Base-by-base conservation (phyloP, 1,140 invertebrate species). In the Aricia agestis region DNA sequence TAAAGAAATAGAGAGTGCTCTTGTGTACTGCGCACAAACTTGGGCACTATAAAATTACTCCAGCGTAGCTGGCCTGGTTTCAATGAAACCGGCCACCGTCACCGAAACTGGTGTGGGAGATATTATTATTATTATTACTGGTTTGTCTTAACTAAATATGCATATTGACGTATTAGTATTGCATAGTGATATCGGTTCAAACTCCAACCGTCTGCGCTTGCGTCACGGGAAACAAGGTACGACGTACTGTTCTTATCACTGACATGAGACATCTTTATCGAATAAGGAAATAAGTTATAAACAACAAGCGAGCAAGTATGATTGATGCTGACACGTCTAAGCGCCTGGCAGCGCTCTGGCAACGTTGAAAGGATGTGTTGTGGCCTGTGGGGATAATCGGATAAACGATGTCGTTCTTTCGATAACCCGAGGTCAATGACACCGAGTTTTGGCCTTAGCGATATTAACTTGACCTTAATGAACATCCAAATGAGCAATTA, bases 391-490 rank as follows among this genome's bases (percentile, higher is more conserved):
- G 82, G 84, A 85, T 86, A 87, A 87, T 87, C 85, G 82, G 85
- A 87, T 88, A 80, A 90, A 86, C 76, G 84, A 87, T 88, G 84
- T 87, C 83, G 79, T 89, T 88, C 83, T 88, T 79, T 84, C 81
- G 74, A 36, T 36, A 36, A 9, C 52, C 73, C 72, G 78, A 75
- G 83, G 86, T 90, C 87, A 83, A 78, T 85, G 84, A 71, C 78
- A 82, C 58, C n/a, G 18, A 17, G 58, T 17, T 59, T 59, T n/a
- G 58, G 58, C 58, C 18, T 15, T 17, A 59, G 18, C 58, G 58
- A n/a, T 18, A 59, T n/a, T 59, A 59, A 59, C 58, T 17, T 18
- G 58, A 59, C 58, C 58, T 17, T 17, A 59, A 59, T 59, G 18
- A 59, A 59, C 6, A 59, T 59, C 58, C n/a, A 59, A 17, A 36